Base-by-base conservation (phyloP, 2,888 invertebrate genomes). In the Steinernema scapterisci region DNA sequence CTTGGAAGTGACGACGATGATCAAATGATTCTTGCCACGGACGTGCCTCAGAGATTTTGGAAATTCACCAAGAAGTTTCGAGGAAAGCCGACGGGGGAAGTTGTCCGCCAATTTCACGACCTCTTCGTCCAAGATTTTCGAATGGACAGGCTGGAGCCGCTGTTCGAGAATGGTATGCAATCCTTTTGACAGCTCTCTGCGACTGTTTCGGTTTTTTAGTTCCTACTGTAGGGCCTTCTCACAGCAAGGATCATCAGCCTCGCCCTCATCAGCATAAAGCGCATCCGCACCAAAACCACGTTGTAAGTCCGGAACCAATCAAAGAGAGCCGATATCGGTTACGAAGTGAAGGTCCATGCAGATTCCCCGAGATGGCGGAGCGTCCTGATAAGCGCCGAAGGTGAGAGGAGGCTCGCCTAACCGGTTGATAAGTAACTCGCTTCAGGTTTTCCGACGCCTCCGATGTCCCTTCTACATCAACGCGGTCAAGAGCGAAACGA, bases 21-120 rank as follows among this genome's bases (percentile, higher is more conserved):
- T 5, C 21, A 21, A 3, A 16, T 25, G 63, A 63, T 63, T 13
- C 63, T 25, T n/a, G 31, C 63, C 7, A 63, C 63, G 1, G 63
- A 63, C 25, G 63, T 63, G 11, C 63, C 63, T 1, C 63, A 63
- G 31, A 27, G 63, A 5, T 63, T 63, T 31, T 63, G 63, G 63
- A 63, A 63, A n/a, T 63, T 63, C 19, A 16, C 63, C 16, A 63
- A 63, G 31, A 25, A 38, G 27, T 31, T 16, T 31, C 63, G 63
- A 11, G 38, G 16, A 6, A 63, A 63, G 9, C 27, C 27, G 6
- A 25, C 23, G 31, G 38, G 25, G 1, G 38, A 27, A 3, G 63
- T 48, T 5, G 48, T 48, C 48, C 48, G 48, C n/a, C 48, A 48
- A 13, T 48, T 48, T 16, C 2, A 48, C 13, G 48, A 48, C 13